These are phyloP conservation scores for Rhadina sibilatrix DNA, from an alignment of 2,113 vertebrate genomes.

Conservation along the genomic window DNA sequence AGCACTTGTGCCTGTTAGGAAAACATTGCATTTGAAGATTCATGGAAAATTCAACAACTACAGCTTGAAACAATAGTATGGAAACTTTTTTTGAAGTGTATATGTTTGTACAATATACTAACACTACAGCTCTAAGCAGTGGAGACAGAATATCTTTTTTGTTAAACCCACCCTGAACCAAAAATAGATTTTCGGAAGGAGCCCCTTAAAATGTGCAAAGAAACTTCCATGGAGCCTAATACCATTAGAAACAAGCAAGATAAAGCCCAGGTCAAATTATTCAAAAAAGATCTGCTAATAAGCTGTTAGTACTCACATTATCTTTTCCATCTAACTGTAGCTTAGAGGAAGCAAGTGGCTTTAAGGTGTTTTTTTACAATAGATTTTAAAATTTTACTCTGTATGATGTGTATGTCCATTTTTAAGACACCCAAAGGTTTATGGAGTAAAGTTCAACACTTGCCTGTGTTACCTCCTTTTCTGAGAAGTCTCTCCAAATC, in stretches of 20 bases:
- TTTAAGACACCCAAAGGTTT: not conserved
- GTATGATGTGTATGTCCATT: not conserved
- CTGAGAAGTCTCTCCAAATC: not conserved
- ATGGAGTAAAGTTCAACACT: not conserved
- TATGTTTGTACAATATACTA: not conserved
- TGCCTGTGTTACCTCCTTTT: not conserved
- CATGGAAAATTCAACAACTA: not conserved
- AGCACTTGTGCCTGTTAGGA: not conserved
- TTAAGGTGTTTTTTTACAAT: not conserved
- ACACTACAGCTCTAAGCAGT: not conserved
- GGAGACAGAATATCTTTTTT: not conserved
- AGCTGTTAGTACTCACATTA: not conserved
- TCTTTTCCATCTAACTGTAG: not conserved
- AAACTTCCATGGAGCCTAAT: not conserved
- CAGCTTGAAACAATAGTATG: not conserved
- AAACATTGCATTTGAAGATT: not conserved
- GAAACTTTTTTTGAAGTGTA: not conserved
- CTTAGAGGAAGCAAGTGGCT: not conserved
- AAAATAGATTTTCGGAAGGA: not conserved
- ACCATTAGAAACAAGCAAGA: not conserved
- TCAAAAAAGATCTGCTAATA: not conserved
- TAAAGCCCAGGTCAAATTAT: not conserved
- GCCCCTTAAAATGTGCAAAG: not conserved
- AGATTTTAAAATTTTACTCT: not conserved
- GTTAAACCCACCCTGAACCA: not conserved